Base-by-base conservation (phyloP, 2,113 vertebrate species). In the Mobula hypostoma region DNA sequence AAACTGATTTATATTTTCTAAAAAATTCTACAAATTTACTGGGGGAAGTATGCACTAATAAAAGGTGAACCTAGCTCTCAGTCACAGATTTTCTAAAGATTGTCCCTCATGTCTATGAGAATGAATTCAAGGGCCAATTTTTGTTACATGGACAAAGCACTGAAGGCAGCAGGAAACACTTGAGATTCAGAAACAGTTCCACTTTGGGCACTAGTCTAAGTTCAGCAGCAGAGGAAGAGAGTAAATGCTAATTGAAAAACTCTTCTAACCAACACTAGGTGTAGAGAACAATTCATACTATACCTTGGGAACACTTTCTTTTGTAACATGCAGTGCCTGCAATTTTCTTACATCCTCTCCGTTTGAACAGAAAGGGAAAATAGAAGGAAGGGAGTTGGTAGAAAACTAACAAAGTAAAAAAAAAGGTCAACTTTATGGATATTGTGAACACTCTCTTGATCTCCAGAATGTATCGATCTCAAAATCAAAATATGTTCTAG, bases 311-410 rank as follows among this genome's bases (percentile, higher is more conserved):
- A 96, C 97, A 97, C 97, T 98, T 99, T 97, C 98, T 95, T 94
- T 99, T 99, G 98, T 97, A 98, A 97, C 98, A 97, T 98, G 98
- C 96, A 94, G 98, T 97, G 96, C 97, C 98, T 98, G 98, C 96
- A 96, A 97, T 98, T 97, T 97, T 98, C 97, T 98, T 98, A 99
- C 97, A 98, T 98, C 98, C 98, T 97, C 98, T 99, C 99, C 99
- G 99, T 98, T 99, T 99, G 98, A 99, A 99, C 97, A 99, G 97
- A 98, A 98, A 99, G 95, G 98, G 98, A 97, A 99, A 98, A 98
- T 98, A 99, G 98, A 99, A 99, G 96, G 98, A 97, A 97, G 98
- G 98, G 96, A 99, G 97, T 96, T 98, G 97, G 98, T 98, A 97
- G 98, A 98, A 97, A 98, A 99, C 99, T 99, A 98, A 98, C 98